phyloP scores from a whole-genome alignment of 2,113 vertebrate genomes.

The Prietella phreatophila region DNA sequence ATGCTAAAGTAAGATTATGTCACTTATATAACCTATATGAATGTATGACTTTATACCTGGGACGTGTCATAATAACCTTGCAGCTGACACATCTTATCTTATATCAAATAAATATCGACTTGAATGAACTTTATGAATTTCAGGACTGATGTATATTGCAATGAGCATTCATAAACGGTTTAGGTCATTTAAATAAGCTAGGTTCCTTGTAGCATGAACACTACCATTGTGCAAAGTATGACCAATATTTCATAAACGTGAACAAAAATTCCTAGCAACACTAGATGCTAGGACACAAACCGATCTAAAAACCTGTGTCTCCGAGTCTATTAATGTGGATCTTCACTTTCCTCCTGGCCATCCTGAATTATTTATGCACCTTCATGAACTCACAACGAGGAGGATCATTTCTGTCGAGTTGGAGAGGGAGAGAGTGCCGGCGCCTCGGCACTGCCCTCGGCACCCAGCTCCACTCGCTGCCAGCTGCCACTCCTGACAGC shows the following conservation, averaged over 20 bases:
- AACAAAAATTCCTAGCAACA: constrained; percentile 19
- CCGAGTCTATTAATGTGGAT: constrained; percentile 40
- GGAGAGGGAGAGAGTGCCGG: constrained; percentile 48
- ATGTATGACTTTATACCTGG: neutral
- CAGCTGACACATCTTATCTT: too few relatives aligned
- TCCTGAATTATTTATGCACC: constrained; percentile 65
- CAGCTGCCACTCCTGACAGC: constrained; percentile 51
- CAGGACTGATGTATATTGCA: neutral
- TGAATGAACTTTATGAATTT: too few relatives aligned
- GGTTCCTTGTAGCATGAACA: neutral
- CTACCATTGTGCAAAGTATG: neutral
- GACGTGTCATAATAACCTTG: neutral
- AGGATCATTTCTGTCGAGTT: constrained; percentile 68
- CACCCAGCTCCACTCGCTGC: constrained; percentile 36
- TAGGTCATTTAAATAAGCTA: neutral
- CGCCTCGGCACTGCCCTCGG: constrained; percentile 44
- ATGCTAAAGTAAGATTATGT: neutral
- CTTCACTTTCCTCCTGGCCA: constrained; percentile 54
- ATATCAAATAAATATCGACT: neutral
- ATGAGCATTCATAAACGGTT: neutral
- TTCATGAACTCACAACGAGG: constrained; percentile 67
- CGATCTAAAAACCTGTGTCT: constrained; percentile 12
- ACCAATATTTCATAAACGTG: constrained; percentile 4
- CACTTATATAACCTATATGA: neutral
- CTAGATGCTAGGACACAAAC: neutral